Percentiles rank a stretch among this genome's conserved stretches.
Evolutionary conservation across 2,888 invertebrate genomes (phyloP).

Genomic region (Lithophane semibrunnea): DNA sequence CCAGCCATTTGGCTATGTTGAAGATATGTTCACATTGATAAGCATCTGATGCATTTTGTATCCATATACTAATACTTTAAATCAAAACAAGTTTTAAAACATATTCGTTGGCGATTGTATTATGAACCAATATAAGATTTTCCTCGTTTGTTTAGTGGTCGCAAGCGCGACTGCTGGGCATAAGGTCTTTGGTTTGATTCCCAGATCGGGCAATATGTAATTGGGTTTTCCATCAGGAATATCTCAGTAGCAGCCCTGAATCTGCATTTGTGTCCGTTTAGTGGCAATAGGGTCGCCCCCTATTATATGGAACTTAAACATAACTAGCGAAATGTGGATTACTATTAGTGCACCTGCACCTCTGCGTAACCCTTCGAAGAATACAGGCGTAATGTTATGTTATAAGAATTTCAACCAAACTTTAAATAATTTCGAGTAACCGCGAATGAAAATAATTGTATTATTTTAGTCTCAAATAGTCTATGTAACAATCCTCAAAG

Average conservation of each 20-base stretch:
- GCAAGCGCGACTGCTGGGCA: not conserved
- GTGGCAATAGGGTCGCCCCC: not conserved
- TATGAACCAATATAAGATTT: not conserved
- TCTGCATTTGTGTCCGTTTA: not conserved
- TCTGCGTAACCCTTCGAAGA: not conserved
- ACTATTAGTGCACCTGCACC: too few relatives aligned
- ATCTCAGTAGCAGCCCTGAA: not conserved
- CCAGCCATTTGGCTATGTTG: not conserved
- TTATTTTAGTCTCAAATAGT: constrained; percentile 1
- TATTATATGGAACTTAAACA: not conserved
- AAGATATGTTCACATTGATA: constrained; percentile 4
- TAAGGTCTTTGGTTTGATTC: not conserved
- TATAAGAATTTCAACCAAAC: not conserved
- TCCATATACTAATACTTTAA: constrained; percentile 1
- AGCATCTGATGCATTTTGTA: constrained; percentile 11
- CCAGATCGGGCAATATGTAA: too few relatives aligned
- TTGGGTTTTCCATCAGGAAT: not conserved
- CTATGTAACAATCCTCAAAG: not conserved
- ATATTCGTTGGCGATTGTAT: not conserved
- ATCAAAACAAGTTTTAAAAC: not conserved
- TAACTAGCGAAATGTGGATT: not conserved
- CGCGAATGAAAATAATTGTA: constrained; percentile 5
- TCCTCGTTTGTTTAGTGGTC: not conserved
- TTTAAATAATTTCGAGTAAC: not conserved
- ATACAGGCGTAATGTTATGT: not conserved